phyloP scores from a whole-genome alignment of 2,113 vertebrate genomes.

The Orycteropus afer region DNA sequence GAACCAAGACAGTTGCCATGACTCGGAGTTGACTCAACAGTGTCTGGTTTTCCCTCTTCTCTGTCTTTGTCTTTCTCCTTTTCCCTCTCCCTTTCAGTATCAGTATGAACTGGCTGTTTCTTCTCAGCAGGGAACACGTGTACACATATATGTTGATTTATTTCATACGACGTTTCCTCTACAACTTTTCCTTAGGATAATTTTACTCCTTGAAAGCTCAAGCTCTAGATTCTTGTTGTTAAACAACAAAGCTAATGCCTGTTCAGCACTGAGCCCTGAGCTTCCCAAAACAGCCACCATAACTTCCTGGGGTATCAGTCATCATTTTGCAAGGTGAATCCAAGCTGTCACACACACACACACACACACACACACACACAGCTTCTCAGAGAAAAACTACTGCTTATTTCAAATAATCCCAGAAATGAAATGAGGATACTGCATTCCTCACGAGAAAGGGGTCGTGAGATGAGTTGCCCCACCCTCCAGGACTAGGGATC shows the following conservation, averaged over 20 bases:
- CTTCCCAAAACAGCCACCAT: background rate
- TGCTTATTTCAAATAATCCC: background rate
- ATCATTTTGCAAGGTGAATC: background rate
- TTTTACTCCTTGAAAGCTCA: background rate
- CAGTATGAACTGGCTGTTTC: background rate
- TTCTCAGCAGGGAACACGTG: background rate
- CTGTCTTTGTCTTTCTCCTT: no score
- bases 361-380: no score
- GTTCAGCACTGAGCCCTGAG: background rate
- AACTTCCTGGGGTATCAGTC: background rate
- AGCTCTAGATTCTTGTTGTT: background rate
- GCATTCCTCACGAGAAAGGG: background rate
- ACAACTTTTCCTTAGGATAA: background rate
- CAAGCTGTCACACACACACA: background rate
- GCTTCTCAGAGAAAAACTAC: background rate
- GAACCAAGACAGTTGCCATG: no score
- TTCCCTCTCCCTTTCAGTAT: background rate
- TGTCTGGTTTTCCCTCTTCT: no score
- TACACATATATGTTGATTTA: background rate
- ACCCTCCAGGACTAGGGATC: rapidly evolving
- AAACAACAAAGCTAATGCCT: background rate
- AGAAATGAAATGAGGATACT: background rate
- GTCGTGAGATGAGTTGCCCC: no score
- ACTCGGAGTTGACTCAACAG: background rate
- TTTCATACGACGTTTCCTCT: background rate